Conservation (phyloP, 2,888 invertebrate genomes). For the Ditula angustiorana region DNA sequence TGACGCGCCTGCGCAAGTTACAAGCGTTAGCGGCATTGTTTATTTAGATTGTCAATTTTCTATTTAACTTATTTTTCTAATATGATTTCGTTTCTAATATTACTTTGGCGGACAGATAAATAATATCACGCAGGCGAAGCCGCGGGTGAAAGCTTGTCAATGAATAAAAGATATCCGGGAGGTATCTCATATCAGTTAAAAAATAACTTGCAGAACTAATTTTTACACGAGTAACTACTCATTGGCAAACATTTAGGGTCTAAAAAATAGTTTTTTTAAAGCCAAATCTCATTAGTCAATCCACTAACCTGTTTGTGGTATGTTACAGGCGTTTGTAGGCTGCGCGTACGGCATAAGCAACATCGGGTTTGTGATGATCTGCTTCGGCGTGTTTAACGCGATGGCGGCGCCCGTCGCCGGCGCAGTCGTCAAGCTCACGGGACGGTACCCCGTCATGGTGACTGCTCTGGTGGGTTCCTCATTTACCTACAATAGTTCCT, state of each 20-base stretch:
- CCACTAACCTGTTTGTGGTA: neutral
- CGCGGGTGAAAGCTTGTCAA: no score
- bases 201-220: no score
- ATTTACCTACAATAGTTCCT: no score
- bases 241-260: no score
- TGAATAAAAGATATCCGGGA: no score
- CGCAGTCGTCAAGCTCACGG: conserved; percentile 91
- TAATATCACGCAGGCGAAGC: no score
- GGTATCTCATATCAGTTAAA: no score
- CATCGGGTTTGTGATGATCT: conserved; percentile 97
- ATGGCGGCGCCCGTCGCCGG: conserved; percentile 94
- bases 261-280: no score
- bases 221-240: no score
- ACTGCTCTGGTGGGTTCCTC: conserved; percentile 84
- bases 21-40: neutral
- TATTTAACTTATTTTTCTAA: neutral
- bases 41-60: neutral
- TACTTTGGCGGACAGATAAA: no score
- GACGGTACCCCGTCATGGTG: conserved; percentile 91
- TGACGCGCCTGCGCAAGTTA: neutral
- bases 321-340: conserved; percentile 90
- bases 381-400: conserved; percentile 95
- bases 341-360: conserved; percentile 95
- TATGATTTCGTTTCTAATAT: no score
- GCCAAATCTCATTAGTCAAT: no score